These are phyloP conservation scores for Ametastegia equiseti DNA, from an alignment of 2,888 invertebrate genomes.

Conservation along the genomic window DNA sequence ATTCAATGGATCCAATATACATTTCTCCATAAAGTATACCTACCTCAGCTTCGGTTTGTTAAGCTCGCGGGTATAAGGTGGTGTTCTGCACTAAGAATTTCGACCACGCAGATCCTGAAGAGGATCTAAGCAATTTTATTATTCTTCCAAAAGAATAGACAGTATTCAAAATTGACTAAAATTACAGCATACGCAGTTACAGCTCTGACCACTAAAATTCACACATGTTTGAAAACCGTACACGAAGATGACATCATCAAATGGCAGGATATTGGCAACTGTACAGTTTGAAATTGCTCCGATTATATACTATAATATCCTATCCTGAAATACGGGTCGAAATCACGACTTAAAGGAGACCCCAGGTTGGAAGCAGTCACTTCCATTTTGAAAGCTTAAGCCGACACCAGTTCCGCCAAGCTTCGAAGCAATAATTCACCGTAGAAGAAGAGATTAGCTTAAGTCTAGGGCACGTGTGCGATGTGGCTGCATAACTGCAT, in stretches of 20 bases:
- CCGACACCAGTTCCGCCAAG: slow-evolving; percentile 27
- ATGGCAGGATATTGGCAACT: too few relatives aligned
- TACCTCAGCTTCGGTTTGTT: neutral
- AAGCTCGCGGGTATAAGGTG: neutral
- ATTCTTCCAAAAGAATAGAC: neutral
- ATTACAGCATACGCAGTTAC: too few relatives aligned
- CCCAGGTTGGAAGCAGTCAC: slow-evolving; percentile 17
- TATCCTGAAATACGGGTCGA: neutral
- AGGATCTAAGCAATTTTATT: neutral
- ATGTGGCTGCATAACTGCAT: slow-evolving; percentile 28
- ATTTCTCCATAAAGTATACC: slow-evolving; percentile 17
- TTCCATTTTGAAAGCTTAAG: slow-evolving; percentile 44
- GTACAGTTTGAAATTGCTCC: neutral
- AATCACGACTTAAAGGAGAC: slow-evolving; percentile 12
- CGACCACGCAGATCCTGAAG: neutral
- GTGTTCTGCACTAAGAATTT: neutral
- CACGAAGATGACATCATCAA: too few relatives aligned
- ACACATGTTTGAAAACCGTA: too few relatives aligned
- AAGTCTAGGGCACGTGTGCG: slow-evolving; percentile 37
- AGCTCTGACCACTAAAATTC: too few relatives aligned
- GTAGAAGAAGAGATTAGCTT: slow-evolving; percentile 44
- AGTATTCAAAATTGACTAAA: neutral
- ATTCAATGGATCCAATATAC: slow-evolving; percentile 40
- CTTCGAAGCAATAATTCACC: slow-evolving; percentile 42
- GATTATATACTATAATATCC: neutral